Evolutionary conservation across 2,797 vertebrate genomes (phyloP).

Genomic region (Argyrosomus regius): DNA sequence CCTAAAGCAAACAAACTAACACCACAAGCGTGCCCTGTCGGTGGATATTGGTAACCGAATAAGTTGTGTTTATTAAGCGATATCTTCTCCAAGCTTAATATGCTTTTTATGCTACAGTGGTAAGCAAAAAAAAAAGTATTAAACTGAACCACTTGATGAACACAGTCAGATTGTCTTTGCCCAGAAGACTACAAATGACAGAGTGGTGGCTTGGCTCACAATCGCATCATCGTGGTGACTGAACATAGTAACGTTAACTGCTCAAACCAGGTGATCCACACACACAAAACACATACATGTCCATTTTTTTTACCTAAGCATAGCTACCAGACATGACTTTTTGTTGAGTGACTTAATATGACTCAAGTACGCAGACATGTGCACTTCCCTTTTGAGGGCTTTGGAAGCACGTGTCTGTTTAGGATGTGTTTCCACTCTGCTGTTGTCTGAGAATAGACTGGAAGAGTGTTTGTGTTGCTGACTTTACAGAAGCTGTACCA

Average conservation of each 20-base stretch:
- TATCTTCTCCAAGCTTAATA: not conserved
- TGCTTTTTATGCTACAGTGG: not conserved
- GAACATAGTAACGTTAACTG: not conserved
- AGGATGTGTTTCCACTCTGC: slow-evolving; percentile 56
- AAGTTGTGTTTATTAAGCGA: not conserved
- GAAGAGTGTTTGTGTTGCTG: slow-evolving; percentile 11
- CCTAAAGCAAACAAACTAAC: not conserved
- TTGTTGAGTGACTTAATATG: not conserved
- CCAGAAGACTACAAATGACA: not conserved
- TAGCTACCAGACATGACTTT: not conserved
- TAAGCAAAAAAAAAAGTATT: too few relatives aligned
- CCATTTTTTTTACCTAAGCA: not conserved
- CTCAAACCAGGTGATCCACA: not conserved
- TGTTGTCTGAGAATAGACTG: slow-evolving; percentile 45
- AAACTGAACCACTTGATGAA: not conserved
- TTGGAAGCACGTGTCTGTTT: slow-evolving; percentile 31
- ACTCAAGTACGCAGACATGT: slow-evolving; percentile 34
- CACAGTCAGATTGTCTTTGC: not conserved
- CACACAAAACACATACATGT: not conserved
- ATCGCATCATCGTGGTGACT: not conserved
- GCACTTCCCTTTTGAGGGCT: slow-evolving; percentile 48
- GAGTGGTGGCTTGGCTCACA: not conserved
- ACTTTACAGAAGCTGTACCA: slow-evolving; percentile 10
- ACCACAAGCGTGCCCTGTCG: not conserved
- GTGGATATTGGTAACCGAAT: not conserved